These are phyloP conservation scores for Dryobota labecula DNA, from an alignment of 2,888 invertebrate species.

Conservation along the genomic window DNA sequence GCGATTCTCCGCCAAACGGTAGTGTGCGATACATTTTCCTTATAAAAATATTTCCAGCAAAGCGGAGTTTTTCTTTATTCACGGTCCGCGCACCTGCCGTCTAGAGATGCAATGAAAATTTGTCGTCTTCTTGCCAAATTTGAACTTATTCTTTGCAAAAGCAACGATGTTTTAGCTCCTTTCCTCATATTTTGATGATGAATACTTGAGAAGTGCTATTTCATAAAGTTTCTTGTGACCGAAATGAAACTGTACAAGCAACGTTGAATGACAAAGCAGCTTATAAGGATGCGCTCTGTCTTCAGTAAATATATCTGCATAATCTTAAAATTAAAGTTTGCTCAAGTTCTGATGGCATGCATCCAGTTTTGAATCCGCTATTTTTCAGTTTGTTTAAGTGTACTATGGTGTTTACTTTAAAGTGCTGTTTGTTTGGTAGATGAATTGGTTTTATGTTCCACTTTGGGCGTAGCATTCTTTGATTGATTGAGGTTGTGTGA, in stretches of 20 bases:
- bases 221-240: constrained; percentile 69
- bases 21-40: constrained; percentile 76
- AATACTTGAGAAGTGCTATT: constrained; percentile 69
- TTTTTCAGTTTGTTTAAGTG: constrained; percentile 54
- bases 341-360: constrained; percentile 61
- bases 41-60: constrained; percentile 82
- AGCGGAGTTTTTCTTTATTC: constrained; percentile 80
- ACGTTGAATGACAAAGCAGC: constrained; percentile 66
- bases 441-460: constrained; percentile 36
- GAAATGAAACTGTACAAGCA: constrained; percentile 68
- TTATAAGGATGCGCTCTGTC: constrained; percentile 58
- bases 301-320: constrained; percentile 64
- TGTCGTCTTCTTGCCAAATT: constrained; percentile 85
- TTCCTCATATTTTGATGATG: constrained; percentile 74
- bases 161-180: constrained; percentile 72
- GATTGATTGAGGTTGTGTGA: constrained; percentile 46
- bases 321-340: constrained; percentile 66
- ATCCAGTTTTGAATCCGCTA: constrained; percentile 55
- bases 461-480: constrained; percentile 34
- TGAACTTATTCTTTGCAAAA: constrained; percentile 80
- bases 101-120: constrained; percentile 83
- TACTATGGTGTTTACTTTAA: constrained; percentile 42
- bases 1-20: constrained; percentile 76
- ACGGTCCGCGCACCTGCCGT: constrained; percentile 81
- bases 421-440: constrained; percentile 23